Evolutionary conservation across 2,888 invertebrate genomes (phyloP).

Genomic region (Melolontha melolontha): DNA sequence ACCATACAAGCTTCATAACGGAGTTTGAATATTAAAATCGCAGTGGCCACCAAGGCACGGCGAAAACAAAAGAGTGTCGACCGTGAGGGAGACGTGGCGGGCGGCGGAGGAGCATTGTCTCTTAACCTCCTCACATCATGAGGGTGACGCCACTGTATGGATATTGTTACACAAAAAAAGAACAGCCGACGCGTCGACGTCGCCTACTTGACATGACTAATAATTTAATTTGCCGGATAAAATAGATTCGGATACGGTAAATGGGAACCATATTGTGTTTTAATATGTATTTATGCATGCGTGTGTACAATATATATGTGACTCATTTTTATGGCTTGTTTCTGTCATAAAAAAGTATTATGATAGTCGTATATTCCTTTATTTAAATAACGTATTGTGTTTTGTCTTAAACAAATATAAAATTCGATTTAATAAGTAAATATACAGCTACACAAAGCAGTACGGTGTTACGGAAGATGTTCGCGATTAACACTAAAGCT

Average conservation of each 20-base stretch:
- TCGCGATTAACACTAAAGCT: neutral
- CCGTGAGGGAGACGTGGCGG: constrained; percentile 5
- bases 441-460: no score
- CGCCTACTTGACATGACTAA: constrained; percentile 31
- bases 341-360: constrained; percentile 3
- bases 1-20: neutral
- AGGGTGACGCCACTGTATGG: constrained; percentile 17
- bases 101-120: constrained; percentile 7
- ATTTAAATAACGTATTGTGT: neutral
- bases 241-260: constrained; percentile 5
- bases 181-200: constrained; percentile 31
- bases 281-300: no score
- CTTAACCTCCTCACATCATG: constrained; percentile 7
- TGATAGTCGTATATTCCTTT: neutral
- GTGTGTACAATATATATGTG: neutral
- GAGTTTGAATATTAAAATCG: constrained; percentile 32
- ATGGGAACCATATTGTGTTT: no score
- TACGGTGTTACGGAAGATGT: no score
- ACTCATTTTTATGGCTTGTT: neutral
- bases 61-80: constrained; percentile 38
- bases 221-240: constrained; percentile 24
- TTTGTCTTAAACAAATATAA: no score
- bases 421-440: no score
- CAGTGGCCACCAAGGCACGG: neutral
- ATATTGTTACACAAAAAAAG: constrained; percentile 10